Evolutionary conservation across 2,797 vertebrate species (phyloP).

Genomic region (Diceros bicornis): DNA sequence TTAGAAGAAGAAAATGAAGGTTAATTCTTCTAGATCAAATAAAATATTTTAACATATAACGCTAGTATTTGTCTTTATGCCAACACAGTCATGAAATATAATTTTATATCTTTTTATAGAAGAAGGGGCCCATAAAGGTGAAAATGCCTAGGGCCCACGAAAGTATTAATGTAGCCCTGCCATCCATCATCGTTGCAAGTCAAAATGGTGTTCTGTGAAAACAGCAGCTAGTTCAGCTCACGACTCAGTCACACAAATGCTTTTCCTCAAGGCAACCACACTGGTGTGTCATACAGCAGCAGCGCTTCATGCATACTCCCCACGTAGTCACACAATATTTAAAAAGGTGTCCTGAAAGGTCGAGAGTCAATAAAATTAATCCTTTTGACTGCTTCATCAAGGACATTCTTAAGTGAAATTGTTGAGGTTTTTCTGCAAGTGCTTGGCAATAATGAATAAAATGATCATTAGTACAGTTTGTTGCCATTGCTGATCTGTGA

Average conservation of each 20-base stretch:
- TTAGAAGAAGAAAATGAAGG: slow-evolving; percentile 19
- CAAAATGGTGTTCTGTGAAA: neutral
- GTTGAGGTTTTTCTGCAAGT: neutral
- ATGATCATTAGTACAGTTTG: neutral
- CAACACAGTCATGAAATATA: neutral
- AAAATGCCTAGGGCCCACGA: neutral
- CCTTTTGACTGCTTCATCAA: neutral
- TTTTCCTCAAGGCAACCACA: neutral
- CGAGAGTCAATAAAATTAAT: neutral
- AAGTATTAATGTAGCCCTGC: neutral
- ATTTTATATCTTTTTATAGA: slow-evolving; percentile 10
- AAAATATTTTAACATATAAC: neutral
- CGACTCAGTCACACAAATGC: neutral
- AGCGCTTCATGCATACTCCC: neutral
- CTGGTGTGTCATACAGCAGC: neutral
- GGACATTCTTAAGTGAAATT: neutral
- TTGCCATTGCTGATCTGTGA: neutral
- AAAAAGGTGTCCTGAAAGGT: neutral
- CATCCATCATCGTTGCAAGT: neutral
- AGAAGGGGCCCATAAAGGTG: neutral
- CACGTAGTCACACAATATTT: neutral
- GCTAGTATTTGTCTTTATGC: slow-evolving; percentile 45
- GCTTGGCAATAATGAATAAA: neutral
- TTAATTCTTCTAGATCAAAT: slow-evolving; percentile 45
- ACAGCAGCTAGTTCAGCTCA: neutral